Evolutionary conservation across 2,797 vertebrate genomes (phyloP).

Genomic region (Tympanoctomys barrerae): DNA sequence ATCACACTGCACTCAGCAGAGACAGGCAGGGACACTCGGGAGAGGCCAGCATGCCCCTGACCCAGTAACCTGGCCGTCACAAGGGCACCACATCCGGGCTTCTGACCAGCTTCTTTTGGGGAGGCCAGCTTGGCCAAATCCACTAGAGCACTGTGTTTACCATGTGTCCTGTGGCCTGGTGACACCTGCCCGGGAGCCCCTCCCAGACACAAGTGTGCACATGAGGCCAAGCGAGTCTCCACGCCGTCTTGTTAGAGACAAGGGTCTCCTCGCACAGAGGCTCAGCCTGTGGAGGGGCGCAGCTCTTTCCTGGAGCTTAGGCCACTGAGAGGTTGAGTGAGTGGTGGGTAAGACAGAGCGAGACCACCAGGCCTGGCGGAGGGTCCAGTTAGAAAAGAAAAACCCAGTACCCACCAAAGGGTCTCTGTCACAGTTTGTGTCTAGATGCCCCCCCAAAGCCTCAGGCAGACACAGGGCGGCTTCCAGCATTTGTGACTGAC

Average conservation of each 20-base stretch:
- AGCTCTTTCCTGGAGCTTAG: not conserved
- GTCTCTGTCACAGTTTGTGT: too few relatives aligned
- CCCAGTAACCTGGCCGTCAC: too few relatives aligned
- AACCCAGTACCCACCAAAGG: rapidly evolving
- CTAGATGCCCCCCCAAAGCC: too few relatives aligned
- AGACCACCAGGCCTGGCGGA: not conserved
- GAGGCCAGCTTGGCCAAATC: not conserved
- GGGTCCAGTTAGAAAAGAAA: too few relatives aligned
- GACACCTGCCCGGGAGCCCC: not conserved
- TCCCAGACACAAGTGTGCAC: rapidly evolving
- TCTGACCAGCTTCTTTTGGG: rapidly evolving
- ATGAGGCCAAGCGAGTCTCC: not conserved
- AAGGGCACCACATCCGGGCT: rapidly evolving
- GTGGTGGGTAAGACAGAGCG: rapidly evolving
- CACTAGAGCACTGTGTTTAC: rapidly evolving
- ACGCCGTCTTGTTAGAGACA: not conserved
- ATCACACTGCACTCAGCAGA: rapidly evolving
- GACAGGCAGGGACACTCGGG: rapidly evolving
- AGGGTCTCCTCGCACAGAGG: too few relatives aligned
- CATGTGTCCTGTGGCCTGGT: rapidly evolving
- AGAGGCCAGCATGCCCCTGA: rapidly evolving
- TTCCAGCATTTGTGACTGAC: too few relatives aligned
- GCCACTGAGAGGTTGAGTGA: rapidly evolving
- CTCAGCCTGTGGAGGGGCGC: rapidly evolving
- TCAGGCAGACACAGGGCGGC: too few relatives aligned